Conservation (phyloP, 92 coral and sea anemone genomes). For the Muricea muricata region DNA sequence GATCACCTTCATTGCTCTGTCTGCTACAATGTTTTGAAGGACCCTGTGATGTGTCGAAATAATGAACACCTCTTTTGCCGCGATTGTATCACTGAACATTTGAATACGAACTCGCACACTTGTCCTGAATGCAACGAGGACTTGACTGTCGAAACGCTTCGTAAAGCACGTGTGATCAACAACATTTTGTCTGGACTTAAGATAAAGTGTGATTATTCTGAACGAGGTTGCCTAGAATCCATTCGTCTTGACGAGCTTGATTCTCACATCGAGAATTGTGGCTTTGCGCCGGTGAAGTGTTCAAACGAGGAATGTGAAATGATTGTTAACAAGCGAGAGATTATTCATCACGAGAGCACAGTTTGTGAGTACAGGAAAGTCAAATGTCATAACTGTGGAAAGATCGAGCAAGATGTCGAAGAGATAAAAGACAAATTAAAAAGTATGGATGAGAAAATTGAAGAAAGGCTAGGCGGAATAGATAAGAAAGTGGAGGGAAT, state of each 20-base stretch:
- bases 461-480: neutral
- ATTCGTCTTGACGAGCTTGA: constrained; percentile 47
- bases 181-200: constrained; percentile 57
- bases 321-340: neutral
- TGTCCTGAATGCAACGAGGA: constrained; percentile 70
- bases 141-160: constrained; percentile 30
- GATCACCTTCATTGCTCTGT: constrained; percentile 66
- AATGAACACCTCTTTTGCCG: constrained; percentile 68
- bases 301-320: constrained; percentile 49
- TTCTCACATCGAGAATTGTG: constrained; percentile 44
- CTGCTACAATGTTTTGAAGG: constrained; percentile 69
- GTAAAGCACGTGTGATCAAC: constrained; percentile 58
- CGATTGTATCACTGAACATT: constrained; percentile 65
- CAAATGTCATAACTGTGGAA: neutral
- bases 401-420: neutral
- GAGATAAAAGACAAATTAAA: neutral
- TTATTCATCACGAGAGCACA: neutral
- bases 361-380: constrained; percentile 12
- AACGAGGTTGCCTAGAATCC: constrained; percentile 50
- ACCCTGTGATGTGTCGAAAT: constrained; percentile 66
- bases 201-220: constrained; percentile 54
- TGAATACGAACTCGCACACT: constrained; percentile 9
- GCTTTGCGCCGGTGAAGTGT: constrained; percentile 60
- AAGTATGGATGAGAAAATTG: neutral
- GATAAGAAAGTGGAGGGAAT: no score